Evolutionary conservation across 2,888 invertebrate genomes (phyloP).

Genomic region (Eupithecia exiguata): DNA sequence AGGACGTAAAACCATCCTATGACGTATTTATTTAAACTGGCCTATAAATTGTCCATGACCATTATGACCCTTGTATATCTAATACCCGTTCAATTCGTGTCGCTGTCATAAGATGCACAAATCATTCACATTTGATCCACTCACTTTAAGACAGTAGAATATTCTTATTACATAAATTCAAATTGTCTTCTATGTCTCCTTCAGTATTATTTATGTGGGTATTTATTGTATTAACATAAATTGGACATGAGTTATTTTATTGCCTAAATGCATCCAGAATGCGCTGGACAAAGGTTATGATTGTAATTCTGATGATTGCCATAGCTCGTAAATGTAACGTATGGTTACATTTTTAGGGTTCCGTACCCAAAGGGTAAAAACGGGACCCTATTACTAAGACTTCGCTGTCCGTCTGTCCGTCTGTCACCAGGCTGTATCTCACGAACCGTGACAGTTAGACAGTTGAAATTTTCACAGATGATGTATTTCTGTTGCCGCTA

Average conservation of each 20-base stretch:
- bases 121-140: constrained; percentile 66
- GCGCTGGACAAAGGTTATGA: constrained; percentile 78
- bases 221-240: constrained; percentile 84
- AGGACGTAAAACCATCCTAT: neutral
- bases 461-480: too few species aligned
- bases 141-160: constrained; percentile 60
- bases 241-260: constrained; percentile 84
- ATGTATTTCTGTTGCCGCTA: too few species aligned
- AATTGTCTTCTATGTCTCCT: constrained; percentile 75
- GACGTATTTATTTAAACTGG: constrained; percentile 3
- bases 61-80: constrained; percentile 32
- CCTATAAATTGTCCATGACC: constrained; percentile 33
- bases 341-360: constrained; percentile 69
- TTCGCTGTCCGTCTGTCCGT: too few species aligned
- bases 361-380: too few species aligned
- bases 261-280: constrained; percentile 74
- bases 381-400: too few species aligned
- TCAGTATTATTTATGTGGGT: constrained; percentile 79
- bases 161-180: constrained; percentile 75
- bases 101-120: constrained; percentile 53
- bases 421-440: too few species aligned
- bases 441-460: too few species aligned
- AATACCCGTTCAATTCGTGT: constrained; percentile 40
- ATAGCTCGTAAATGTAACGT: constrained; percentile 76
- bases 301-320: constrained; percentile 78